Base-by-base conservation (phyloP, 2,888 invertebrate species). In the Ectobius pallidus region DNA sequence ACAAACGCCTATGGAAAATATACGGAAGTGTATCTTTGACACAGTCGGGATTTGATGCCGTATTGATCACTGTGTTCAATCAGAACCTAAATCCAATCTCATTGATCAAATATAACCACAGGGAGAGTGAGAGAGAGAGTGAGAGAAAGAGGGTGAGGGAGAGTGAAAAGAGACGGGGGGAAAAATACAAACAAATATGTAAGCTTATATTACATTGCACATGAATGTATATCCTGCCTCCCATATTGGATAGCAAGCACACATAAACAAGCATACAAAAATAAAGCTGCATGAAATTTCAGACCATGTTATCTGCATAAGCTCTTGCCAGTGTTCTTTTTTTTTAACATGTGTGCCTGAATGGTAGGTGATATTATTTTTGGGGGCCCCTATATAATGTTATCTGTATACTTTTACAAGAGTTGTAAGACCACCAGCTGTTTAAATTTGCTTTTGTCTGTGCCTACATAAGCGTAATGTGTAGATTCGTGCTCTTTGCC, bases 61-160 rank as follows among this genome's bases (percentile, higher is more conserved):
- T 58, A 58, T 58, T 58, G 58, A 58, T 58, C 32, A 30, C 46
- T n/a, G 34, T 14, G 58, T 58, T 58, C 58, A 58, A 58, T 58
- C 58, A 58, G 58, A 58, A 32, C 58, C 30, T 58, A 58, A 58
- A 58, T 58, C 58, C 58, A 58, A 58, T 58, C 58, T 30, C 58
- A 58, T 58, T 58, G 58, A 58, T 32, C 58, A 58, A 58, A 58
- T 58, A 30, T n/a, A 58, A 32, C 58, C 58, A 58, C 58, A 58
- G 16, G 27, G 30, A 30, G 25, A 30, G 27, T n/a, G n/a, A n/a
- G n/a, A n/a, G n/a, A n/a, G n/a, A n/a, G n/a, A n/a, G n/a, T n/a
- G n/a, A n/a, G n/a, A n/a, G n/a, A n/a, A n/a, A n/a, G n/a, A n/a
- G n/a, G n/a, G n/a, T n/a, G n/a, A n/a, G n/a, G n/a, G n/a, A n/a